Conservation (phyloP, 2,113 vertebrate species). For the Onychorhynchus coronatus region DNA sequence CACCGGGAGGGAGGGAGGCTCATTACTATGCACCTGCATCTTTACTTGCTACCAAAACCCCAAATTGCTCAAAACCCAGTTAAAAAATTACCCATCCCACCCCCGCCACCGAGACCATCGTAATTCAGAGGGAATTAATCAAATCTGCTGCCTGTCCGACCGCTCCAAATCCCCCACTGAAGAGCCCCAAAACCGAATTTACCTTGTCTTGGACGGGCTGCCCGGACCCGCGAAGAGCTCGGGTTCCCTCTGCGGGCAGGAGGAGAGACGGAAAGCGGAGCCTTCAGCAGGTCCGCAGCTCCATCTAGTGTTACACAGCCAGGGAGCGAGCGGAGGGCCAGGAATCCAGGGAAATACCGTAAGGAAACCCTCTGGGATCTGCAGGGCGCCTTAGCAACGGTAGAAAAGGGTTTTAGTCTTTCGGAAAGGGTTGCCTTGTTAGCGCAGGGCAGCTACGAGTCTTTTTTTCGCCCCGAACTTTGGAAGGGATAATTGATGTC, state of each 20-base stretch:
- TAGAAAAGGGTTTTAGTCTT: not conserved
- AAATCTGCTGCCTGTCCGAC: fast-evolving
- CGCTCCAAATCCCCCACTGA: fast-evolving
- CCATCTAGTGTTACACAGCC: not conserved
- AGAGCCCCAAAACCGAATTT: too few species aligned
- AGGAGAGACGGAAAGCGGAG: fast-evolving
- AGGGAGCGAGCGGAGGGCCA: fast-evolving
- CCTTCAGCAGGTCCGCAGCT: not conserved
- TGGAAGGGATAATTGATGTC: not conserved
- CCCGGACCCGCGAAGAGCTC: fast-evolving
- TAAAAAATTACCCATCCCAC: not conserved
- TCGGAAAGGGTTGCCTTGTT: not conserved
- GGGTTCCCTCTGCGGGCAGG: constrained; percentile 18
- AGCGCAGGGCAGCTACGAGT: fast-evolving
- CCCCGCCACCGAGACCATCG: fast-evolving
- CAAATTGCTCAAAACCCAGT: fast-evolving
- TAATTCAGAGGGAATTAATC: not conserved
- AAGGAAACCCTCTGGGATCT: fast-evolving
- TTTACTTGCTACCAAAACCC: not conserved
- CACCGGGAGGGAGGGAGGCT: too few species aligned
- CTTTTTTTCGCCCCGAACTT: fast-evolving
- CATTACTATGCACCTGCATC: fast-evolving
- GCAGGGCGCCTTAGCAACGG: not conserved
- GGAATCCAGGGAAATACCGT: fast-evolving
- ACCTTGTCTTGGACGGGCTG: fast-evolving